Evolutionary conservation across 2,888 invertebrate species (phyloP).

Genomic region (Steinernema scapterisci): DNA sequence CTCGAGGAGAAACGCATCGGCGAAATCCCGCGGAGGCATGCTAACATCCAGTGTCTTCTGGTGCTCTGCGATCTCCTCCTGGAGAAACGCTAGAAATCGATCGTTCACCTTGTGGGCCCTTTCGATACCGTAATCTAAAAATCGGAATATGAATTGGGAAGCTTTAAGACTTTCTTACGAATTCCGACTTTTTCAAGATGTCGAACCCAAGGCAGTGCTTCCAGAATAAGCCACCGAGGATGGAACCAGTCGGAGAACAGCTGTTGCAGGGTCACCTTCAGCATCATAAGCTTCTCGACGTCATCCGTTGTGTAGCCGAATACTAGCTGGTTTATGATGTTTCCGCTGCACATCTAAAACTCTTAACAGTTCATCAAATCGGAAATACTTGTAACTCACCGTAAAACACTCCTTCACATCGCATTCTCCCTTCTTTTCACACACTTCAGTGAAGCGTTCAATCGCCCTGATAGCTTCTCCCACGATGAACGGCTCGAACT

Average conservation of each 20-base stretch:
- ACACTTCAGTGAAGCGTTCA: background rate
- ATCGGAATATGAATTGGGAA: background rate
- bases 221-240: background rate
- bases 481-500: conserved; percentile 1
- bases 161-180: no score
- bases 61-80: background rate
- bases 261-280: conserved; percentile 17
- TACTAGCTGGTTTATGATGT: conserved; percentile 4
- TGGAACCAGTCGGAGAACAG: conserved; percentile 18
- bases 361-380: background rate
- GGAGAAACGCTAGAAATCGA: background rate
- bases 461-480: background rate
- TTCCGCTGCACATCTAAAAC: conserved; percentile 10
- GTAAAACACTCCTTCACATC: conserved; percentile 1
- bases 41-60: background rate
- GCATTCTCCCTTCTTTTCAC: background rate
- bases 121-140: background rate
- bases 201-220: background rate
- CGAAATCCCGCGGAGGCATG: background rate
- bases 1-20: background rate
- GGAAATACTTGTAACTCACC: background rate
- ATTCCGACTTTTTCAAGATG: background rate
- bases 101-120: background rate
- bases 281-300: background rate
- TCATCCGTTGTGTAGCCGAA: conserved; percentile 9